Evolutionary conservation across 2,888 invertebrate genomes (phyloP).

Genomic region (Dicycla oo): DNA sequence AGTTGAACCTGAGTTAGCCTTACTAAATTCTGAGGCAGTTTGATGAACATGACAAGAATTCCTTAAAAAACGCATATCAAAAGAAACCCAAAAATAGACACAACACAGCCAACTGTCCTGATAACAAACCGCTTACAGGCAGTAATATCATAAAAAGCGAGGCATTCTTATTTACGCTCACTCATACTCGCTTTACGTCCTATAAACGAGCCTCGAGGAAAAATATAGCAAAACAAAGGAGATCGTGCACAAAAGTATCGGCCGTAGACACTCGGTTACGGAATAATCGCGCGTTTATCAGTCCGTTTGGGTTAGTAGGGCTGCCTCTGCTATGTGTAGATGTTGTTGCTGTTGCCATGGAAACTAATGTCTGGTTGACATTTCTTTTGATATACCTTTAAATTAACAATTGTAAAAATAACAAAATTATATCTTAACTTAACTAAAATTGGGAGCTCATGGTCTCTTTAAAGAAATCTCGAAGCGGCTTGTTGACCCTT

Average conservation of each 20-base stretch:
- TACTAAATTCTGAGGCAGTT: not conserved
- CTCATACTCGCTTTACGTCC: slow-evolving; percentile 46
- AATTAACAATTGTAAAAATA: too few relatives aligned
- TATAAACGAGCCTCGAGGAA: slow-evolving; percentile 53
- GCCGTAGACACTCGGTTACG: slow-evolving; percentile 44
- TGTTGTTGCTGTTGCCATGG: not conserved
- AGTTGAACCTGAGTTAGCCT: not conserved
- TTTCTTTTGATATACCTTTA: too few relatives aligned
- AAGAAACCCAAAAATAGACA: slow-evolving; percentile 32
- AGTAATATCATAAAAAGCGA: slow-evolving; percentile 54
- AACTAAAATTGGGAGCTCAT: too few relatives aligned
- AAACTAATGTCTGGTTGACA: not conserved
- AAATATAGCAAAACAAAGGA: slow-evolving; percentile 57
- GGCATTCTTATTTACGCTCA: slow-evolving; percentile 40
- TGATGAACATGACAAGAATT: too few relatives aligned
- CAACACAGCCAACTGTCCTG: slow-evolving; percentile 31
- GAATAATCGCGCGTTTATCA: slow-evolving; percentile 61
- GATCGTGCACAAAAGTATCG: slow-evolving; percentile 46
- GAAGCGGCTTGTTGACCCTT: too few relatives aligned
- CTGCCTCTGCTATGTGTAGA: slow-evolving; percentile 1
- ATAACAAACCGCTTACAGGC: slow-evolving; percentile 55
- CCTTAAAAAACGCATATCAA: not conserved
- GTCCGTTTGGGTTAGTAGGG: slow-evolving; percentile 47
- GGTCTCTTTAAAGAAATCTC: too few relatives aligned
- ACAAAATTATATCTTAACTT: too few relatives aligned